phyloP scores from a whole-genome alignment of 1,140 invertebrate species.

The Lepidotrigona ventralis region DNA sequence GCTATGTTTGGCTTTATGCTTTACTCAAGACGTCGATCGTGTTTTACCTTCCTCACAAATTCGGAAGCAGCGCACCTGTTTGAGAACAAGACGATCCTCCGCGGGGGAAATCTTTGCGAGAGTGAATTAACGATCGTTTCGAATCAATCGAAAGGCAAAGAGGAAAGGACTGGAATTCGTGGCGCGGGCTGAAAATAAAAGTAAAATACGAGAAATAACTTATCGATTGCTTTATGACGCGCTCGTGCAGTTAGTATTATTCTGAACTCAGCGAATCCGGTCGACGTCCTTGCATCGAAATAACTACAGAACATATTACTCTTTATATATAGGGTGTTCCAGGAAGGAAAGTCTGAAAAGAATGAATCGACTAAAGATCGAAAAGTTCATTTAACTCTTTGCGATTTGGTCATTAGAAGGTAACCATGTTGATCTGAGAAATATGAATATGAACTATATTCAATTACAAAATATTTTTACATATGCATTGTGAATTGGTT shows the following conservation, averaged over 20 bases:
- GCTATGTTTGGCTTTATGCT: conserved; percentile 74
- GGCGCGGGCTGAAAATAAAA: neutral
- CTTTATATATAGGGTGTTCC: conserved; percentile 61
- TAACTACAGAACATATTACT: conserved; percentile 59
- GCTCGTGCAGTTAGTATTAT: neutral
- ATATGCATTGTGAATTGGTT: no score
- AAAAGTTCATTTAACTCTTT: no score
- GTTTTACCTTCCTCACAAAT: conserved; percentile 3
- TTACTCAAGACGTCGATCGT: conserved; percentile 67
- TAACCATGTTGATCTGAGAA: no score
- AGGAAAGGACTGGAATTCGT: neutral
- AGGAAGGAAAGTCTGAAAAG: neutral
- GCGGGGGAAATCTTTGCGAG: neutral
- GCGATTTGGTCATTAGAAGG: no score
- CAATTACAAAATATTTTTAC: no score
- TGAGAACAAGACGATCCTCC: neutral
- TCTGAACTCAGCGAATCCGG: conserved; percentile 40
- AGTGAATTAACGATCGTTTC: neutral
- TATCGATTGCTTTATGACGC: neutral
- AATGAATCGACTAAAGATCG: no score
- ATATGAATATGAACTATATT: no score
- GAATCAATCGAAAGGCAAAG: neutral
- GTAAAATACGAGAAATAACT: neutral
- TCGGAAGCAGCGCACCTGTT: neutral
- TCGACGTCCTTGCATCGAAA: conserved; percentile 61